These are phyloP conservation scores for Agrochola macilenta DNA, from an alignment of 2,888 invertebrate species.

Conservation along the genomic window DNA sequence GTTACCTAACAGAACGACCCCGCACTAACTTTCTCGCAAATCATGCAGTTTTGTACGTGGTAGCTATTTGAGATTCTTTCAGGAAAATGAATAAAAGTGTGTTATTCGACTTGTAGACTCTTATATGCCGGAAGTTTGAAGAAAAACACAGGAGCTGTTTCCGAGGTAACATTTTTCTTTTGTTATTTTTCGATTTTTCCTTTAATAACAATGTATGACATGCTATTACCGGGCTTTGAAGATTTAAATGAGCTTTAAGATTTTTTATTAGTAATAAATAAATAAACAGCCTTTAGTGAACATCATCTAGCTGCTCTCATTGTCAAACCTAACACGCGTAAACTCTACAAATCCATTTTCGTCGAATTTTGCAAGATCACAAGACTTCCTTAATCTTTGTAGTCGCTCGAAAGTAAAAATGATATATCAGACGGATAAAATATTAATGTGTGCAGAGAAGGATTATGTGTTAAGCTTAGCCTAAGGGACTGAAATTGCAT, in stretches of 20 bases:
- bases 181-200: slow-evolving; percentile 9
- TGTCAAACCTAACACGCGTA: neutral
- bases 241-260: neutral
- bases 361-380: slow-evolving; percentile 37
- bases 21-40: slow-evolving; percentile 28
- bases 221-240: neutral
- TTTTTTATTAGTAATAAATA: neutral
- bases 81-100: slow-evolving; percentile 34
- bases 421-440: slow-evolving; percentile 19
- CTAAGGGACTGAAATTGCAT: slow-evolving; percentile 48
- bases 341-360: slow-evolving; percentile 7
- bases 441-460: slow-evolving; percentile 19
- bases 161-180: slow-evolving; percentile 14
- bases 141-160: slow-evolving; percentile 33
- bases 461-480: slow-evolving; percentile 44
- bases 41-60: slow-evolving; percentile 48
- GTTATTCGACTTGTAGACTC: slow-evolving; percentile 23
- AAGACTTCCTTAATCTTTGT: slow-evolving; percentile 34
- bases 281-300: neutral
- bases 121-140: slow-evolving; percentile 41
- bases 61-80: slow-evolving; percentile 36
- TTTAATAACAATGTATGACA: neutral
- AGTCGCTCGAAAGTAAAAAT: slow-evolving; percentile 31
- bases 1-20: slow-evolving; percentile 14
- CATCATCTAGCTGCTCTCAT: neutral